phyloP scores from a whole-genome alignment of 2,797 vertebrate genomes.

The Parotocinclus haroldoi region DNA sequence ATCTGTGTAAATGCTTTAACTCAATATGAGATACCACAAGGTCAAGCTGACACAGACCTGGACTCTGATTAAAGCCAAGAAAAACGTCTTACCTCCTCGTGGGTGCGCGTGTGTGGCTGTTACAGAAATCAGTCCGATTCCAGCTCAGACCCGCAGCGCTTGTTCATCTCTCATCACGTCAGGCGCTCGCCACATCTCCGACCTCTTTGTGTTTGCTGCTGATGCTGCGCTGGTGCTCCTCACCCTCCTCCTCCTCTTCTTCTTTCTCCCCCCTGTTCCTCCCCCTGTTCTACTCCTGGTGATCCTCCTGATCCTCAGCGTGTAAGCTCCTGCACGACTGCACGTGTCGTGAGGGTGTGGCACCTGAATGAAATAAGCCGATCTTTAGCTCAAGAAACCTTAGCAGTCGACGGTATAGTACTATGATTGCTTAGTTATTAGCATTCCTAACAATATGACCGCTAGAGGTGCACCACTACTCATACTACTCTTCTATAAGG shows the following conservation, averaged over 20 bases:
- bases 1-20: slow-evolving; percentile 44
- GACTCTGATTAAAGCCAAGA: slow-evolving; percentile 41
- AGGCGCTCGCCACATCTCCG: slow-evolving; percentile 56
- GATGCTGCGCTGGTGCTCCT: slow-evolving; percentile 65
- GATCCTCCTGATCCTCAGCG: not conserved
- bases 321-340: slow-evolving; percentile 62
- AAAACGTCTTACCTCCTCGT: slow-evolving; percentile 46
- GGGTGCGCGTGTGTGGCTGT: slow-evolving; percentile 36
- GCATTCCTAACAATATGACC: not conserved
- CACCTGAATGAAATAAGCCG: slow-evolving; percentile 26
- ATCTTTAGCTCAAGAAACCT: no score
- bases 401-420: no score
- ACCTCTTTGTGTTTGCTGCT: slow-evolving; percentile 73
- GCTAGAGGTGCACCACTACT: not conserved
- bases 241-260: not conserved
- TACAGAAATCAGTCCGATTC: slow-evolving; percentile 28
- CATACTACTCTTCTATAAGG: no score
- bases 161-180: slow-evolving; percentile 41
- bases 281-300: not conserved
- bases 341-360: slow-evolving; percentile 69
- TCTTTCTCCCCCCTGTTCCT: slow-evolving; percentile 22
- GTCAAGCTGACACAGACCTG: slow-evolving; percentile 52
- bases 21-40: slow-evolving; percentile 65
- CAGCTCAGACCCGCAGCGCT: slow-evolving; percentile 45
- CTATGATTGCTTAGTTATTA: no score